Base-by-base conservation (phyloP, 2,113 vertebrate species). In the Procavia capensis region DNA sequence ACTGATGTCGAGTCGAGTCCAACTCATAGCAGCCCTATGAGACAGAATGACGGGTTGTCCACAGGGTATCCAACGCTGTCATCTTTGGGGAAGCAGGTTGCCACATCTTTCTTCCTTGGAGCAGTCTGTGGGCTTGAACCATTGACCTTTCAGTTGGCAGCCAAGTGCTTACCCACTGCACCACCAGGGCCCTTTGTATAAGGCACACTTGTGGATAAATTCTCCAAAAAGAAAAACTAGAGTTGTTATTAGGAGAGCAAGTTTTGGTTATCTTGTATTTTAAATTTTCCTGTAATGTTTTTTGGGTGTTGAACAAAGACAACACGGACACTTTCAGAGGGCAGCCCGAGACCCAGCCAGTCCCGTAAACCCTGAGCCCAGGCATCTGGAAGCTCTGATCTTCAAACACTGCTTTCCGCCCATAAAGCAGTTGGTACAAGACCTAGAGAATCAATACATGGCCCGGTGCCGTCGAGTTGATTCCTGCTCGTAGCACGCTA, bases 231-330 rank as follows among this genome's bases (percentile, higher is more conserved):
- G 68, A 41, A 81, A 87, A 84, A 19, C 6, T 45, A 50, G 47
- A 91, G 68, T 47, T 61, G 14, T 79, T 79, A 61, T 29, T 0
- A 3, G 45, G 8, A 81, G 20, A 47, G 14, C 76, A 68, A 68
- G 17, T 29, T 34, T 50, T 57, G 70, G 36, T 66, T n/a, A 63
- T 59, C 31, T 88, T 68, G 5, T 63, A 72, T 72, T 43, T 94
- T 87, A 89, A 70, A 74, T 94, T 10, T 76, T 64, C 57, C 70
- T 84, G 7, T 70, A 85, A 57, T 76, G 22, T 74, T 80, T 47
- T 82, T 88, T 74, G 54, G 70, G 47, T 66, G 94, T 85, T 6
- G 83, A 25, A 78, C 19, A 78, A 92, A 93, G 43, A 93, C 76
- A 29, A 70, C 95, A 76, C 36, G 2, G 45, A n/a, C 63, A 47